Evolutionary conservation across 2,797 vertebrate species (phyloP).

Genomic region (Cossypha polioptera): DNA sequence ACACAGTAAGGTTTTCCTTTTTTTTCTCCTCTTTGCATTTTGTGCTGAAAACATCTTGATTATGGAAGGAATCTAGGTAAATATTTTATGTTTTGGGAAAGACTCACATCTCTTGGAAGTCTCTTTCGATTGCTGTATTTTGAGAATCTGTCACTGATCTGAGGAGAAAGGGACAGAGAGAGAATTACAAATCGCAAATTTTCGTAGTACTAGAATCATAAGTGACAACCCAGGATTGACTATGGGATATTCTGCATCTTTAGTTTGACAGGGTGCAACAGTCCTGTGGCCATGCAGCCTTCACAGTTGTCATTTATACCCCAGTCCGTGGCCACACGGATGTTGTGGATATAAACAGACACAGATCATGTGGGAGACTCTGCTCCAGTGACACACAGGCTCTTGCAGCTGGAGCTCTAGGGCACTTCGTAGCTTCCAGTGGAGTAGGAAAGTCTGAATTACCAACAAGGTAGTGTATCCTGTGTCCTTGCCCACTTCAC

Average conservation of each 20-base stretch:
- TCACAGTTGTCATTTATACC: constrained; percentile 34
- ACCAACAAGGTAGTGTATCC: fast-evolving
- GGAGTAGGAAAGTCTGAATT: not conserved
- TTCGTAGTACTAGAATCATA: not conserved
- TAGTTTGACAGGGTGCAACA: constrained; percentile 28
- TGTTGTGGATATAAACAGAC: not conserved
- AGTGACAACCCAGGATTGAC: constrained; percentile 36
- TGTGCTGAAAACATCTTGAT: not conserved
- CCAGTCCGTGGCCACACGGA: not conserved
- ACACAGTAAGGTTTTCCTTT: not conserved
- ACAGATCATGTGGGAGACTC: not conserved
- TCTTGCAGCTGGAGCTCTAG: not conserved
- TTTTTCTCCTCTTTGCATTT: not conserved
- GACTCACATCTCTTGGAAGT: constrained; percentile 3
- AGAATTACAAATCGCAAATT: not conserved
- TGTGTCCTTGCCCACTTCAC: not conserved
- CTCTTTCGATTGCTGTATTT: not conserved
- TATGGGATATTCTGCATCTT: not conserved
- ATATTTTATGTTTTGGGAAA: constrained; percentile 26
- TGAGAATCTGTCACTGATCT: constrained; percentile 13
- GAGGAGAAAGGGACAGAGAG: constrained; percentile 20
- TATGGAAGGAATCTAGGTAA: not conserved
- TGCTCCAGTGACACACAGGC: not conserved
- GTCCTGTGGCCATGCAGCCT: constrained; percentile 20
- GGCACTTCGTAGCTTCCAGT: not conserved